Evolutionary conservation across 2,888 invertebrate species (phyloP).

Genomic region (Leistus spinibarbis): DNA sequence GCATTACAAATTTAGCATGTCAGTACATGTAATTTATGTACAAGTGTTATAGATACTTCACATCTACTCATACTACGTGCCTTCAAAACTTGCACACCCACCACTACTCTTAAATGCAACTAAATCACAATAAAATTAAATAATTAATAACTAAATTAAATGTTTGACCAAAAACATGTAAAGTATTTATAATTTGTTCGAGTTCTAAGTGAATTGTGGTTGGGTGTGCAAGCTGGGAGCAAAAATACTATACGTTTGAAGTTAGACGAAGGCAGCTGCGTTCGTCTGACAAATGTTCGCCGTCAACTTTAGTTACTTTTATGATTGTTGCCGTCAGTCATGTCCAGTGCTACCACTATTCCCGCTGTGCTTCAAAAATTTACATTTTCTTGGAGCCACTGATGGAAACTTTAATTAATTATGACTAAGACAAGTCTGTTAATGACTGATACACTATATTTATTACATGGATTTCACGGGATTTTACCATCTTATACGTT

Average conservation of each 20-base stretch:
- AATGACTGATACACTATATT: background rate
- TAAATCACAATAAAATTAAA: background rate
- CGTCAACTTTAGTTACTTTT: constrained; percentile 36
- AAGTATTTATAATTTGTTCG: background rate
- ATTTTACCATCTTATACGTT: too few species aligned
- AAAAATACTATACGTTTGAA: background rate
- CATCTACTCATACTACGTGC: background rate
- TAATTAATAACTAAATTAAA: background rate
- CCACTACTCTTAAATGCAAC: background rate
- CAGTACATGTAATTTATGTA: constrained; percentile 30
- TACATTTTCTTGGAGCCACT: constrained; percentile 11
- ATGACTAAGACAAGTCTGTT: background rate
- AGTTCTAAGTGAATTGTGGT: background rate
- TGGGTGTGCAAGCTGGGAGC: background rate
- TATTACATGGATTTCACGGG: too few species aligned
- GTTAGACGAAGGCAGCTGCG: background rate
- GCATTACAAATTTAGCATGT: constrained; percentile 37
- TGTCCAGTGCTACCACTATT: constrained; percentile 40
- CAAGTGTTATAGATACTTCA: constrained; percentile 1
- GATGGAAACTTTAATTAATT: constrained; percentile 22
- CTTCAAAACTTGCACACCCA: too few species aligned
- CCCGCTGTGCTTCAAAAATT: constrained; percentile 41
- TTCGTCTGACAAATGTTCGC: constrained; percentile 10
- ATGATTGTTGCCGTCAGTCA: constrained; percentile 42
- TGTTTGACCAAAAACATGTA: background rate